These are phyloP conservation scores for Chamaea fasciata DNA, from an alignment of 2,113 vertebrate genomes.

Conservation along the genomic window DNA sequence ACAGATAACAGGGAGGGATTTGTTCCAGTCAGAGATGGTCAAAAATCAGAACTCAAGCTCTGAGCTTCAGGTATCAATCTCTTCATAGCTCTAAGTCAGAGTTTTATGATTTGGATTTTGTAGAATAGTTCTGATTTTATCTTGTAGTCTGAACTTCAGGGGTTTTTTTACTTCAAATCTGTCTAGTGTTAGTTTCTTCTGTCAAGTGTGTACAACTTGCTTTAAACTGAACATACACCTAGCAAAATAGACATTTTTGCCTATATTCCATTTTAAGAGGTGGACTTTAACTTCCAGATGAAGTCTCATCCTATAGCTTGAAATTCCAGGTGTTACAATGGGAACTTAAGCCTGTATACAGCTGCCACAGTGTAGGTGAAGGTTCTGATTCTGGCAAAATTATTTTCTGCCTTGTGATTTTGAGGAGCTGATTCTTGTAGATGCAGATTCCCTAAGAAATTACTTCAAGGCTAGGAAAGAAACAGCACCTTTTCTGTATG, in stretches of 20 bases:
- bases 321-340: neutral
- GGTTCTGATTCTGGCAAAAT: neutral
- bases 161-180: fast-evolving
- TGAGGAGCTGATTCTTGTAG: neutral
- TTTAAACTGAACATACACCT: neutral
- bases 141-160: neutral
- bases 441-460: neutral
- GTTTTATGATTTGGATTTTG: neutral
- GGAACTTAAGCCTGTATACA: neutral
- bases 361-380: neutral
- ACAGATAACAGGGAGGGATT: neutral
- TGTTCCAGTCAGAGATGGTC: neutral
- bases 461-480: neutral
- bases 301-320: neutral
- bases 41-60: neutral
- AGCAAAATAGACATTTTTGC: neutral
- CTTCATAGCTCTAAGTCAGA: neutral
- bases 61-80: neutral
- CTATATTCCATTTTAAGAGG: neutral
- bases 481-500: neutral
- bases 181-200: neutral
- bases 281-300: neutral
- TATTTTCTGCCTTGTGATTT: neutral
- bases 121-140: neutral
- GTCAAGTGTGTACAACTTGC: neutral